Percentiles rank a stretch among this genome's conserved stretches.
phyloP scores from a whole-genome alignment of 2,113 vertebrate genomes.

The Terrapene triunguis region DNA sequence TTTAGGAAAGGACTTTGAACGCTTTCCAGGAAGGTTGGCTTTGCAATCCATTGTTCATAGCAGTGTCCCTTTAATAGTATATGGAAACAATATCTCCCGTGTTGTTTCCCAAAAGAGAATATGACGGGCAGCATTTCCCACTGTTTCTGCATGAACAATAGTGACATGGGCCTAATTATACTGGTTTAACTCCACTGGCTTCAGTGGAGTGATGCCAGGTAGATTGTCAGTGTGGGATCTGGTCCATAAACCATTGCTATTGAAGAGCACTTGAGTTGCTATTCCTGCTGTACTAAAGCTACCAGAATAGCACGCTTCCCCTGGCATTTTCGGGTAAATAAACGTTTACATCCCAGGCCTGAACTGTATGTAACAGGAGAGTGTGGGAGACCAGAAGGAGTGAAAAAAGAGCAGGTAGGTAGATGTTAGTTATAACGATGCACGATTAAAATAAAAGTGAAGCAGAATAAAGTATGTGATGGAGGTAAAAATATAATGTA shows the following conservation, averaged over 20 bases:
- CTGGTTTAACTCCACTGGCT: neutral
- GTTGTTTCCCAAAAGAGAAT: neutral
- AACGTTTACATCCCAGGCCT: neutral
- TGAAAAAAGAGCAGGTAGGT: neutral
- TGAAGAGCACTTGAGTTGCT: neutral
- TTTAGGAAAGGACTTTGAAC: neutral
- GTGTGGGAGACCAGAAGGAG: neutral
- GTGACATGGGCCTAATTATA: neutral
- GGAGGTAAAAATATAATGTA: neutral
- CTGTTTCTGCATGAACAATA: neutral
- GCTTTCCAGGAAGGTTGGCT: neutral
- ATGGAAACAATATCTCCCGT: neutral
- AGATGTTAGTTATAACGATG: accelerated
- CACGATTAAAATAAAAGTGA: neutral
- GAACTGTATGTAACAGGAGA: neutral
- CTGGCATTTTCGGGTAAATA: neutral
- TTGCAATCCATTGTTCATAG: neutral
- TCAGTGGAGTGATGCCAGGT: neutral
- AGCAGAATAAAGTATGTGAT: neutral
- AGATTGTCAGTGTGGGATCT: accelerated
- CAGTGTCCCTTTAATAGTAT: neutral
- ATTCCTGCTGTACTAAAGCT: too few relatives aligned
- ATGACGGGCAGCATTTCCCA: neutral
- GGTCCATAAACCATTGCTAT: neutral
- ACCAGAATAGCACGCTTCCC: accelerated